phyloP scores from a whole-genome alignment of 2,797 vertebrate species.

The Ctenosaura bakeri region DNA sequence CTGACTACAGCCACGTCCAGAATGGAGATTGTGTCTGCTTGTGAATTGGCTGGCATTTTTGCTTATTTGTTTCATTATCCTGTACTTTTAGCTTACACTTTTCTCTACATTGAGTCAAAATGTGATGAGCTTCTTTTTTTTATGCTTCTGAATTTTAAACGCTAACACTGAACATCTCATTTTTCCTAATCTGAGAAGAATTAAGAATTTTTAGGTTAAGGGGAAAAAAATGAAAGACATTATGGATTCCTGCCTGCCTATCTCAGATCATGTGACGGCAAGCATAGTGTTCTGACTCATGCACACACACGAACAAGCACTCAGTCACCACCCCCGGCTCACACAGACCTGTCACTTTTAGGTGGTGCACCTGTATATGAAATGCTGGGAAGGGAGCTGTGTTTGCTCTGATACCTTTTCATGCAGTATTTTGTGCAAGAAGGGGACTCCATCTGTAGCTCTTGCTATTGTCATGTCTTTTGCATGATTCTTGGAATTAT shows the following conservation, averaged over 20 bases:
- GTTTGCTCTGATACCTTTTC: constrained; percentile 76
- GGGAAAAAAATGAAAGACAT: too few species aligned
- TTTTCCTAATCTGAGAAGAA: background rate
- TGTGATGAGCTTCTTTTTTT: background rate
- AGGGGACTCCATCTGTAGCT: constrained; percentile 87
- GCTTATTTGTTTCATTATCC: background rate
- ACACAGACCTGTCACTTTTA: constrained; percentile 64
- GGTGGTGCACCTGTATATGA: constrained; percentile 51
- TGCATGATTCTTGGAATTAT: constrained; percentile 88
- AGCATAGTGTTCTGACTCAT: background rate
- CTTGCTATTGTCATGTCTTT: constrained; percentile 82
- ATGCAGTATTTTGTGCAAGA: constrained; percentile 73
- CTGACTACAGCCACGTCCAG: background rate
- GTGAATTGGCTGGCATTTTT: background rate
- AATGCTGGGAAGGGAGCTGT: constrained; percentile 62
- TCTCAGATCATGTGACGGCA: background rate
- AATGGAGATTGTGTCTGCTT: background rate
- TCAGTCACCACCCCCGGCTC: too few species aligned
- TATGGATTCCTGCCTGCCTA: background rate
- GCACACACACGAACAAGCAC: background rate
- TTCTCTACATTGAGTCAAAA: background rate
- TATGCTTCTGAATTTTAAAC: background rate
- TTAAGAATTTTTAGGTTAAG: background rate
- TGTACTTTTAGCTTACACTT: background rate
- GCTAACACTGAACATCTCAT: background rate